Base-by-base conservation (phyloP, 2,888 invertebrate genomes). In the Hirtodrosophila trivittata region DNA sequence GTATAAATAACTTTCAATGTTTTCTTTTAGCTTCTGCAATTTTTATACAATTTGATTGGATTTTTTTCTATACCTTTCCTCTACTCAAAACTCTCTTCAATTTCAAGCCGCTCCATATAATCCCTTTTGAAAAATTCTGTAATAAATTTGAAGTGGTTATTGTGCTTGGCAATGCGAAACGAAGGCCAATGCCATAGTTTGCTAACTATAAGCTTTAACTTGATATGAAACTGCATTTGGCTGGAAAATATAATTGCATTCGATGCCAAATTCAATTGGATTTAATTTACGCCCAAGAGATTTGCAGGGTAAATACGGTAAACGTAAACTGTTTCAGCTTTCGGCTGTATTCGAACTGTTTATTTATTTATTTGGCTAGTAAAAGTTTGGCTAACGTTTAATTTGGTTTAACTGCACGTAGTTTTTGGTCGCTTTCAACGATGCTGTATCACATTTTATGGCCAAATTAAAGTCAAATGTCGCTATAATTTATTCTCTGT, bases 381-480 rank as follows among this genome's bases (percentile, higher is more conserved):
- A 21, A 21, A 21, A 21, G 46, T 52, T 65, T 41, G 58, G 68
- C 55, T 50, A 54, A 55, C 55, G 49, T 60, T 58, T 67, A 56
- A 84, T 63, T 64, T 78, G 18, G 57, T 70, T 80, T 83, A 32
- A 71, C 50, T 55, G 58, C 56, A 46, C 12, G 38, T 52, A 25
- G 12, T 45, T 30, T 49, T 37, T 32, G n/a, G 14, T 46, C 21
- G 26, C 33, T 9, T 32, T 7, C 21, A 10, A 7, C 18, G n/a
- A 6, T 12, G 49, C 10, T 25, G 30, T 26, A 38, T 18, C 33
- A n/a, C 38, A 46, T 21, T 73, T 87, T 82, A 82, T 75, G 63
- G 47, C 58, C 71, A 82, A 74, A 74, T 80, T 82, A 77, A 82
- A 85, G 41, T 62, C 57, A 66, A 85, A 67, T 75, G 64, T 67